Conservation (phyloP, 2,888 invertebrate genomes). For the Abrostola triplasia region DNA sequence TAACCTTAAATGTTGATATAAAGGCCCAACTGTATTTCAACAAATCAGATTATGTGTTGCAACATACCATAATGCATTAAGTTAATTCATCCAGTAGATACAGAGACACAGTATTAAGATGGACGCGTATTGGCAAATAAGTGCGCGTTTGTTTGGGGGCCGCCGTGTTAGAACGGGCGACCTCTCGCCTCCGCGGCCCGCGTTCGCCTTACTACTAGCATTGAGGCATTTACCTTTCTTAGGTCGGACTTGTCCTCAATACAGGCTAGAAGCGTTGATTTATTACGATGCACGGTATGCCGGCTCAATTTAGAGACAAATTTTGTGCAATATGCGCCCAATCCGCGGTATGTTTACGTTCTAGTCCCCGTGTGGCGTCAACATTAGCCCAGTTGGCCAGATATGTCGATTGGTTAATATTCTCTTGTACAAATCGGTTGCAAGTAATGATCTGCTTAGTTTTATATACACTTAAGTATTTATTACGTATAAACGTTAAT, state of each 20-base stretch:
- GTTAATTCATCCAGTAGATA: conserved; percentile 49
- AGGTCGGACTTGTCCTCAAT: conserved; percentile 86
- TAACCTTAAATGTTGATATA: conserved; percentile 46
- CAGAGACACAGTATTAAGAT: conserved; percentile 54
- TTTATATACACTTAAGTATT: neutral
- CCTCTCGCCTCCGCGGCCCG: conserved; percentile 78
- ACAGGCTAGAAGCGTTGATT: conserved; percentile 81
- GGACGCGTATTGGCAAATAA: conserved; percentile 79
- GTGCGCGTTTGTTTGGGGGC: conserved; percentile 83
- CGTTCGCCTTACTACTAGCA: conserved; percentile 77
- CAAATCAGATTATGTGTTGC: conserved; percentile 46
- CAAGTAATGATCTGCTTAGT: conserved; percentile 24
- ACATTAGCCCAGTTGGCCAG: conserved; percentile 62
- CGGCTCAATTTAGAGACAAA: conserved; percentile 77
- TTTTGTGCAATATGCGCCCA: conserved; percentile 79
- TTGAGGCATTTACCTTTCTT: conserved; percentile 87
- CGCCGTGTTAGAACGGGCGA: conserved; percentile 82
- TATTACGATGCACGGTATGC: conserved; percentile 82
- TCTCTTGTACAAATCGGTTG: conserved; percentile 36
- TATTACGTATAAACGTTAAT: too few species aligned
- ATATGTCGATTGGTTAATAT: conserved; percentile 57
- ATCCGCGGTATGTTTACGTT: conserved; percentile 62
- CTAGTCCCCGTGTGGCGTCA: conserved; percentile 57
- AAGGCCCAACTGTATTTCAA: conserved; percentile 38
- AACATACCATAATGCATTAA: conserved; percentile 49